Evolutionary conservation across 2,113 vertebrate genomes (phyloP).

Genomic region (Dermatemys mawii): DNA sequence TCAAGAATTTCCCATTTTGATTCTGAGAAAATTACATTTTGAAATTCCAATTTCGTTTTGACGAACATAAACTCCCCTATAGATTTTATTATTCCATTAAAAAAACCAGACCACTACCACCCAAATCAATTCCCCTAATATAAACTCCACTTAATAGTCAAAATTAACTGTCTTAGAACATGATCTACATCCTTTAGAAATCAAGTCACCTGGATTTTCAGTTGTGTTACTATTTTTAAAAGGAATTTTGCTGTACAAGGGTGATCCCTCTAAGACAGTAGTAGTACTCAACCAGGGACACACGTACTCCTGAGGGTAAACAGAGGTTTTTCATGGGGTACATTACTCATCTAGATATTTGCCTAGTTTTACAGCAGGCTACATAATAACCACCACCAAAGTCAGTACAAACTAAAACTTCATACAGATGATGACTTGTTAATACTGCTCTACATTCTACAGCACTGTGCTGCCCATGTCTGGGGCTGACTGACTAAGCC

Average conservation of each 20-base stretch:
- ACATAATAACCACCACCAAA: too few relatives aligned
- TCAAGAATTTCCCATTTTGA: background rate
- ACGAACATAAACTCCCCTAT: background rate
- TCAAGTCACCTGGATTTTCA: background rate
- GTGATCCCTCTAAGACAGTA: too few relatives aligned
- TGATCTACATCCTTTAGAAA: background rate
- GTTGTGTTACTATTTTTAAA: background rate
- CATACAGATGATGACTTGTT: too few relatives aligned
- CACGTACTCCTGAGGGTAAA: too few relatives aligned
- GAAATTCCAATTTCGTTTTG: background rate
- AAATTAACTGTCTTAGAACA: background rate
- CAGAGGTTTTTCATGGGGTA: too few relatives aligned
- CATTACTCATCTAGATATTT: too few relatives aligned
- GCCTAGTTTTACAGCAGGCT: too few relatives aligned
- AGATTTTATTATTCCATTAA: background rate
- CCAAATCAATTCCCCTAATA: background rate
- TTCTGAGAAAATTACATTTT: background rate
- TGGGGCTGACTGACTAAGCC: too few relatives aligned
- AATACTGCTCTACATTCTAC: too few relatives aligned
- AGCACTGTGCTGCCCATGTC: too few relatives aligned
- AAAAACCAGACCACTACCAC: background rate
- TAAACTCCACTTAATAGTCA: background rate
- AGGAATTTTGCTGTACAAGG: background rate
- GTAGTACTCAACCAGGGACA: too few relatives aligned
- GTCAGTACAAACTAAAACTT: too few relatives aligned